Percentiles rank a stretch among this genome's conserved stretches.
Conservation (phyloP, 2,797 vertebrate species). For the Babyrousa celebensis region DNA sequence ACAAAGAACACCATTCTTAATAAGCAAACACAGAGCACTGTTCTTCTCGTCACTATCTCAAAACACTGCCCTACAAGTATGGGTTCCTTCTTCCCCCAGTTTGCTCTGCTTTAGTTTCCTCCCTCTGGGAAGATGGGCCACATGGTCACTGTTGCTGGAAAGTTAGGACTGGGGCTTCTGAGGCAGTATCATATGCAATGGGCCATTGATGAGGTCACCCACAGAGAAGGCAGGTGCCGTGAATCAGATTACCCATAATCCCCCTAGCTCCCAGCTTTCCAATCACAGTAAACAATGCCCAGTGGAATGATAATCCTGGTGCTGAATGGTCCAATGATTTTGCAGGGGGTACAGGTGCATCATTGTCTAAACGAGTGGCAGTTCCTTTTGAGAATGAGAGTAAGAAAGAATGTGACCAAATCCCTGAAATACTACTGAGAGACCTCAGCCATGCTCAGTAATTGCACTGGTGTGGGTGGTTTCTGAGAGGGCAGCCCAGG, state of each 20-base stretch:
- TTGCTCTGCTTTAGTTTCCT: constrained; percentile 18
- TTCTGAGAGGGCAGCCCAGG: neutral
- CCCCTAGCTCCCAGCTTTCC: constrained; percentile 35
- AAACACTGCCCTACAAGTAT: neutral
- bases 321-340: constrained; percentile 45
- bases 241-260: constrained; percentile 71
- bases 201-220: constrained; percentile 67
- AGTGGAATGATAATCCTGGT: constrained; percentile 72
- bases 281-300: constrained; percentile 16
- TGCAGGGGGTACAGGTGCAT: neutral
- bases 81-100: constrained; percentile 55
- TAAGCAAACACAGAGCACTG: neutral
- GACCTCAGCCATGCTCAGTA: neutral
- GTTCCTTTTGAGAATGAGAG: constrained; percentile 46
- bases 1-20: neutral
- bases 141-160: neutral
- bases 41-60: neutral
- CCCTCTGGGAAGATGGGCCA: neutral
- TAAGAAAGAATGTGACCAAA: constrained; percentile 64
- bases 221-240: constrained; percentile 64
- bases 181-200: neutral
- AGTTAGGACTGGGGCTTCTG: constrained; percentile 3
- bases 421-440: constrained; percentile 62
- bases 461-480: neutral
- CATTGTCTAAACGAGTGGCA: constrained; percentile 66